phyloP scores from a whole-genome alignment of 2,113 vertebrate species.

The Scomber scombrus region DNA sequence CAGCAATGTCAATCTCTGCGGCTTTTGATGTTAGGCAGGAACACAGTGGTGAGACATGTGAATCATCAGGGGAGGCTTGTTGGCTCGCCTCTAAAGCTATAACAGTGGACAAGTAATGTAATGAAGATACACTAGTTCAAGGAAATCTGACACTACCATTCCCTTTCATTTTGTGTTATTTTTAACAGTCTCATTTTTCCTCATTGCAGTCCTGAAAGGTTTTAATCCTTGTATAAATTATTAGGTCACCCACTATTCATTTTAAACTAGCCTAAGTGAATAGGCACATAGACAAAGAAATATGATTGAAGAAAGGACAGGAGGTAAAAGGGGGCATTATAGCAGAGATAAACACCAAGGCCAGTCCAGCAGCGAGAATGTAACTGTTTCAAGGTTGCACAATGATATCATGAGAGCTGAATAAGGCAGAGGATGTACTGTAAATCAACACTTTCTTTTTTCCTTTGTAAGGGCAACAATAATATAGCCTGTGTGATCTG shows the following conservation, averaged over 20 bases:
- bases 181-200: too few relatives aligned
- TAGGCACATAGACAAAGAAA: background rate
- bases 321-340: constrained; percentile 43
- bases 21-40: constrained; percentile 48
- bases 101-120: background rate
- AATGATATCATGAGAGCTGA: constrained; percentile 41
- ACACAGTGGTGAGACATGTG: constrained; percentile 17
- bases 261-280: background rate
- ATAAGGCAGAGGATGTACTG: background rate
- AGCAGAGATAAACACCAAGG: constrained; percentile 67
- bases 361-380: constrained; percentile 43
- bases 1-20: constrained; percentile 47
- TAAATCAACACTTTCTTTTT: background rate
- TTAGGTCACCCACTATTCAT: background rate
- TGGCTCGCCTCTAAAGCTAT: constrained; percentile 48
- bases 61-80: background rate
- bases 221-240: too few relatives aligned
- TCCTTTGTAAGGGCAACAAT: background rate
- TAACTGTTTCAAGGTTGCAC: constrained; percentile 59
- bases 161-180: too few relatives aligned
- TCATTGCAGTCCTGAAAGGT: too few relatives aligned
- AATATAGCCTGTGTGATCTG: background rate
- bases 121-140: background rate
- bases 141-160: background rate
- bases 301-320: constrained; percentile 19